These are phyloP conservation scores for Adelges cooleyi DNA, from an alignment of 1,140 invertebrate genomes.

Conservation along the genomic window DNA sequence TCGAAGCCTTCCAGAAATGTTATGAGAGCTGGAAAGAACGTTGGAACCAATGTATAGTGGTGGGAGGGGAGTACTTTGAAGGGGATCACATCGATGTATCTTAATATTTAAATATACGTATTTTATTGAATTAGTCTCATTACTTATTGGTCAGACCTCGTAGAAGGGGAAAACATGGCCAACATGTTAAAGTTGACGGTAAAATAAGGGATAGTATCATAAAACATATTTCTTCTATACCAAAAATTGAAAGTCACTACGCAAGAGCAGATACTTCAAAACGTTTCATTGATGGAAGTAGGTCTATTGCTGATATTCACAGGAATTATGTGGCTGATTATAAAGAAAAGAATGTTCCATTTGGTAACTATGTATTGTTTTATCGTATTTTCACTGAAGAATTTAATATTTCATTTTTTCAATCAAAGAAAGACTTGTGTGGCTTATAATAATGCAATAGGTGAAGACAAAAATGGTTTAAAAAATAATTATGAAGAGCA, in stretches of 20 bases:
- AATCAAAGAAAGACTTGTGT: constrained; percentile 32
- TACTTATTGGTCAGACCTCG: too few relatives aligned
- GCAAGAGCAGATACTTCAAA: constrained; percentile 16
- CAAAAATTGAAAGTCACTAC: constrained; percentile 32
- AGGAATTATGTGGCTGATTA: constrained; percentile 27
- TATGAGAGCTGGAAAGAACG: too few relatives aligned
- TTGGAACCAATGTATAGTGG: too few relatives aligned
- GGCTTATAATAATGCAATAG: constrained; percentile 26
- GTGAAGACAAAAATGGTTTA: constrained; percentile 19
- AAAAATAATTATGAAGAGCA: constrained; percentile 30
- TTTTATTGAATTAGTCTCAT: too few relatives aligned
- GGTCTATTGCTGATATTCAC: constrained; percentile 25
- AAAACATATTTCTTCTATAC: constrained; percentile 31
- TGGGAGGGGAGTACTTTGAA: too few relatives aligned
- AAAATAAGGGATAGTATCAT: constrained; percentile 20
- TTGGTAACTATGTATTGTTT: constrained; percentile 30
- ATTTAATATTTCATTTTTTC: constrained; percentile 32
- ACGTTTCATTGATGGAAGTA: constrained; percentile 30
- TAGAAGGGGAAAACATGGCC: constrained; percentile 29
- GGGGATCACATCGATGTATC: too few relatives aligned
- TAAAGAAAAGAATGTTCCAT: constrained; percentile 29
- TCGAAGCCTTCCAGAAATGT: too few relatives aligned
- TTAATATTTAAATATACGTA: too few relatives aligned
- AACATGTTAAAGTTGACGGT: constrained; percentile 10
- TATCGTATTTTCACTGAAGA: constrained; percentile 31